phyloP scores from a whole-genome alignment of 2,888 invertebrate genomes.

The Liposcelis brunnea region DNA sequence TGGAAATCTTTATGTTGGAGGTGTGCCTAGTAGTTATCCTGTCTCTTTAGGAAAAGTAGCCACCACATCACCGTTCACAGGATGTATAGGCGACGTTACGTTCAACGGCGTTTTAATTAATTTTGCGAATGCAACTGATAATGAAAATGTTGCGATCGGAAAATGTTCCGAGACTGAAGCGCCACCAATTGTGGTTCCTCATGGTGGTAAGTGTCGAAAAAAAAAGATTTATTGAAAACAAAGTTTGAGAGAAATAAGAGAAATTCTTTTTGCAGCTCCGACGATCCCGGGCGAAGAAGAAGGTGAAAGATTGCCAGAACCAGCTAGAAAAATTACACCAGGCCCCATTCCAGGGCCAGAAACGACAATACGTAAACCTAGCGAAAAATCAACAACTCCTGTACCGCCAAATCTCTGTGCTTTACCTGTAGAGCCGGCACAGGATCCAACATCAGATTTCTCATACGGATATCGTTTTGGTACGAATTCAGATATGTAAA shows the following conservation, averaged over 20 bases:
- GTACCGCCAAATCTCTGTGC: slow-evolving; percentile 27
- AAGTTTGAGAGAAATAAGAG: slow-evolving; percentile 11
- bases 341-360: too few species aligned
- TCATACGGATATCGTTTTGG: too few species aligned
- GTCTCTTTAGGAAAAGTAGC: slow-evolving; percentile 36
- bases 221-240: slow-evolving; percentile 14
- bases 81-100: slow-evolving; percentile 87
- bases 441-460: slow-evolving; percentile 31
- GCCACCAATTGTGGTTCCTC: slow-evolving; percentile 14
- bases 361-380: too few species aligned
- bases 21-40: slow-evolving; percentile 44
- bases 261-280: slow-evolving; percentile 11
- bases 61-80: slow-evolving; percentile 49
- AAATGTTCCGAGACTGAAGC: slow-evolving; percentile 36
- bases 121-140: slow-evolving; percentile 50
- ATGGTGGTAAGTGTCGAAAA: not conserved
- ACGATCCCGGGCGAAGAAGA: slow-evolving; percentile 16
- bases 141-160: slow-evolving; percentile 38
- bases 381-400: slow-evolving; percentile 15
- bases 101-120: slow-evolving; percentile 66
- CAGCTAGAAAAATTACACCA: slow-evolving; percentile 16
- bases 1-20: slow-evolving; percentile 74
- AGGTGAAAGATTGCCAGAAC: slow-evolving; percentile 16
- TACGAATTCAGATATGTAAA: too few species aligned
- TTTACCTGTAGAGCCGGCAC: slow-evolving; percentile 34